Evolutionary conservation across 1,140 invertebrate genomes (phyloP).

Genomic region (Lerema accius): DNA sequence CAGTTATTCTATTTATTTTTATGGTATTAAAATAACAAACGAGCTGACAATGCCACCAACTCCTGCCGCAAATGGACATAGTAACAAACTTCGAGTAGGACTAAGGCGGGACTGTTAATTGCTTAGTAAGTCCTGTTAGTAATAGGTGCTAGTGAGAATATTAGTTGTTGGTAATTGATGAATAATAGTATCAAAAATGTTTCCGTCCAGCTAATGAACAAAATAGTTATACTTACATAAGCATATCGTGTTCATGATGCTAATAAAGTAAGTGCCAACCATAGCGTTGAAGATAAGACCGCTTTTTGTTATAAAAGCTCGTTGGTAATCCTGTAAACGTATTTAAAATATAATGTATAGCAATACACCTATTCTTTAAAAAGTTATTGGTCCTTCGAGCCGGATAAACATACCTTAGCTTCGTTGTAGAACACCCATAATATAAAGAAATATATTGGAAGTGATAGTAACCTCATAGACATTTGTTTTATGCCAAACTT

Average conservation of each 20-base stretch:
- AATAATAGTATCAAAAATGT: too few species aligned
- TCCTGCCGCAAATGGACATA: too few species aligned
- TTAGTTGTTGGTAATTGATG: too few species aligned
- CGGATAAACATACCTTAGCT: slow-evolving; percentile 80
- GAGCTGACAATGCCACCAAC: too few species aligned
- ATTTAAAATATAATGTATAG: neutral
- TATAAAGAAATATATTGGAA: slow-evolving; percentile 91
- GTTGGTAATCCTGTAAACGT: slow-evolving; percentile 85
- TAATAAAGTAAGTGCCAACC: slow-evolving; percentile 89
- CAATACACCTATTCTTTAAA: too few species aligned
- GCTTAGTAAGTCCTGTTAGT: too few species aligned
- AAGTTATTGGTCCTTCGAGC: slow-evolving; percentile 14
- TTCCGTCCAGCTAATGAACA: too few species aligned
- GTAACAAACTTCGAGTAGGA: too few species aligned
- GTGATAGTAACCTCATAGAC: slow-evolving; percentile 87
- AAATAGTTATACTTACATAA: slow-evolving; percentile 88
- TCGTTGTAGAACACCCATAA: slow-evolving; percentile 92
- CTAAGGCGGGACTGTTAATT: too few species aligned
- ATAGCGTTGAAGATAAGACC: slow-evolving; percentile 93
- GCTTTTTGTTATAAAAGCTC: slow-evolving; percentile 89
- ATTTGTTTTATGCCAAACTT: slow-evolving; percentile 88
- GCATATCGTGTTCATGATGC: slow-evolving; percentile 90
- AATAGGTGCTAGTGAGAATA: too few species aligned
- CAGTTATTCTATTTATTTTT: too few species aligned
- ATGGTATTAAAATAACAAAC: too few species aligned